Conservation (phyloP, 2,113 vertebrate genomes). For the Rafetus swinhoei region DNA sequence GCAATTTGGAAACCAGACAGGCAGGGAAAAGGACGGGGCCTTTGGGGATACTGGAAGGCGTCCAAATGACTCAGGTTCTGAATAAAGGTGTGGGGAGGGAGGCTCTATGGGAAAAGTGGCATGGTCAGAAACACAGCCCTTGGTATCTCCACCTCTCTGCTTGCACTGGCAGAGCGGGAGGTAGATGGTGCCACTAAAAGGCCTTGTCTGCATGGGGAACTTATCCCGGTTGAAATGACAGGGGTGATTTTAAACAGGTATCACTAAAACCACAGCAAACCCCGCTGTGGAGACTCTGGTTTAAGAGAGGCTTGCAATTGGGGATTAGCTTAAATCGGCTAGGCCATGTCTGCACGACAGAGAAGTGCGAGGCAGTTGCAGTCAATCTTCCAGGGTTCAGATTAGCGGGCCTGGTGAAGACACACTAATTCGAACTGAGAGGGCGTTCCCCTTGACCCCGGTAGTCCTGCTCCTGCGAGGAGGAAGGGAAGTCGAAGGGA, state of each 20-base stretch:
- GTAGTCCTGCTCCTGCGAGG: too few relatives aligned
- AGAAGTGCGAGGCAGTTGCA: too few relatives aligned
- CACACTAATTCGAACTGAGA: too few relatives aligned
- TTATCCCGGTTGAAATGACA: accelerated
- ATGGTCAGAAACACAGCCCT: accelerated
- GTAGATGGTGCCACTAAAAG: accelerated
- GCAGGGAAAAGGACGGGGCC: neutral
- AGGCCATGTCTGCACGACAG: too few relatives aligned
- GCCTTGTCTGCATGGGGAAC: neutral
- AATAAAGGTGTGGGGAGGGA: neutral
- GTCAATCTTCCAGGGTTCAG: too few relatives aligned
- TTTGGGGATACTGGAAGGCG: accelerated
- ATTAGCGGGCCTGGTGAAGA: too few relatives aligned
- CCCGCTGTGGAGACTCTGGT: neutral
- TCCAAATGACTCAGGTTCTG: accelerated
- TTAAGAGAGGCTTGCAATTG: neutral
- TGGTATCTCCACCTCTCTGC: neutral
- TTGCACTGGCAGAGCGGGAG: neutral
- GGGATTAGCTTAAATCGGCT: neutral
- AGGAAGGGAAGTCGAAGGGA: too few relatives aligned
- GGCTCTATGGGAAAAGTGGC: neutral
- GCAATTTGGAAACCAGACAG: neutral
- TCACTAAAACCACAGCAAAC: neutral
- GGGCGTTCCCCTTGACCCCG: too few relatives aligned
- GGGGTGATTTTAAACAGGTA: accelerated